Evolutionary conservation across 92 coral and sea anemone species (phyloP).

Genomic region (Nematostella vectensis): DNA sequence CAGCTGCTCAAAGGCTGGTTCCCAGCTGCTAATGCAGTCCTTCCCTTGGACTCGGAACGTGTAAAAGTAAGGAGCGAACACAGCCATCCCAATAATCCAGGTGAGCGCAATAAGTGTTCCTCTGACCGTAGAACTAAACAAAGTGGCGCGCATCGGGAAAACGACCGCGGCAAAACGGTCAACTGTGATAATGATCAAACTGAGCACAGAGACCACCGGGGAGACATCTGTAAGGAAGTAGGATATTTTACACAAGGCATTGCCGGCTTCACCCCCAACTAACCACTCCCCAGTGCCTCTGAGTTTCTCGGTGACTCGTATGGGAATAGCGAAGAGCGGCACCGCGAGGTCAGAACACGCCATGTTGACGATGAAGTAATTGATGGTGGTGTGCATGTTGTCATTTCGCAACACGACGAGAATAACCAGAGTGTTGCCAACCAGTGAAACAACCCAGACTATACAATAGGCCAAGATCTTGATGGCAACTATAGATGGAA

Average conservation of each 20-base stretch:
- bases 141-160: conserved; percentile 12
- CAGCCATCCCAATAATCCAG: conserved; percentile 6
- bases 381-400: conserved; percentile 13
- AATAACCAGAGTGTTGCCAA: conserved; percentile 24
- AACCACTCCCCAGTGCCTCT: conserved; percentile 11
- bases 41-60: background rate
- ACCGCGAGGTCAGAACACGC: conserved; percentile 22
- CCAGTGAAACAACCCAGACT: conserved; percentile 7
- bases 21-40: conserved; percentile 7
- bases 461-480: conserved; percentile 3
- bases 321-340: conserved; percentile 8
- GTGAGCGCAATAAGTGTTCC: conserved; percentile 7
- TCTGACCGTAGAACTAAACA: conserved; percentile 5
- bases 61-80: conserved; percentile 22
- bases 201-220: conserved; percentile 16
- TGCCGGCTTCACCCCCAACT: conserved; percentile 21
- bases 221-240: conserved; percentile 18
- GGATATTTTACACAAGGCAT: conserved; percentile 13
- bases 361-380: conserved; percentile 24
- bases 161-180: conserved; percentile 18
- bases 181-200: conserved; percentile 12
- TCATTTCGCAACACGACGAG: conserved; percentile 12
- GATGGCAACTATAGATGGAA: background rate
- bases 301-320: conserved; percentile 1
- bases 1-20: conserved; percentile 7